These are phyloP conservation scores for Mus spicilegus DNA, from an alignment of 2,113 vertebrate species.

Conservation along the genomic window DNA sequence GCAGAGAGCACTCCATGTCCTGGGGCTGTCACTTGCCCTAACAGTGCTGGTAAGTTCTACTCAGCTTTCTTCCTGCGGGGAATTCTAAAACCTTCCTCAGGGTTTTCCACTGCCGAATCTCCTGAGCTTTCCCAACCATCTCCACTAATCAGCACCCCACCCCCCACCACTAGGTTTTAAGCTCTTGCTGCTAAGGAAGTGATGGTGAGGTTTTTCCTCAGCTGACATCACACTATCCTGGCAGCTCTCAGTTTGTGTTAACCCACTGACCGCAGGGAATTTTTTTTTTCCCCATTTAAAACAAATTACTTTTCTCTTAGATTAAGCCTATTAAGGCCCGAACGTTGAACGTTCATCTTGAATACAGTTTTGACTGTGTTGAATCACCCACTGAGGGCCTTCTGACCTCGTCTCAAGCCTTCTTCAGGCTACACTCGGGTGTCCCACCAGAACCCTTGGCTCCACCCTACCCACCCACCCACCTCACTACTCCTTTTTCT, in stretches of 20 bases:
- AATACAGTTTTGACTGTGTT: neutral
- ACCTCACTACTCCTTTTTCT: neutral
- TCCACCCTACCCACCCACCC: neutral
- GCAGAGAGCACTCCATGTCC: neutral
- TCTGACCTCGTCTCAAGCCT: neutral
- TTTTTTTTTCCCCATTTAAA: neutral
- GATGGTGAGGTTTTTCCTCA: neutral
- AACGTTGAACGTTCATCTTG: neutral
- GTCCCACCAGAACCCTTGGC: neutral
- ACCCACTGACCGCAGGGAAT: neutral
- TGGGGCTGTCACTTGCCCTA: neutral
- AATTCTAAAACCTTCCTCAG: conserved; percentile 61
- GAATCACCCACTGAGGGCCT: neutral
- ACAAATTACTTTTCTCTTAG: neutral
- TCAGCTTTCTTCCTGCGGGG: conserved; percentile 24
- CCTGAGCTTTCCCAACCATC: conserved; percentile 55
- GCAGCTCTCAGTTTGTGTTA: neutral
- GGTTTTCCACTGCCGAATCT: conserved; percentile 42
- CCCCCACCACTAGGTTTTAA: neutral
- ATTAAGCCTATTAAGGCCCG: neutral
- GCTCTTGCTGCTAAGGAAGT: neutral
- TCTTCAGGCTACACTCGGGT: neutral
- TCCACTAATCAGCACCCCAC: neutral
- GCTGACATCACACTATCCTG: neutral
- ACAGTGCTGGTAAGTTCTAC: neutral